These are phyloP conservation scores for Oncorhynchus keta DNA, from an alignment of 2,113 vertebrate genomes.

Conservation along the genomic window DNA sequence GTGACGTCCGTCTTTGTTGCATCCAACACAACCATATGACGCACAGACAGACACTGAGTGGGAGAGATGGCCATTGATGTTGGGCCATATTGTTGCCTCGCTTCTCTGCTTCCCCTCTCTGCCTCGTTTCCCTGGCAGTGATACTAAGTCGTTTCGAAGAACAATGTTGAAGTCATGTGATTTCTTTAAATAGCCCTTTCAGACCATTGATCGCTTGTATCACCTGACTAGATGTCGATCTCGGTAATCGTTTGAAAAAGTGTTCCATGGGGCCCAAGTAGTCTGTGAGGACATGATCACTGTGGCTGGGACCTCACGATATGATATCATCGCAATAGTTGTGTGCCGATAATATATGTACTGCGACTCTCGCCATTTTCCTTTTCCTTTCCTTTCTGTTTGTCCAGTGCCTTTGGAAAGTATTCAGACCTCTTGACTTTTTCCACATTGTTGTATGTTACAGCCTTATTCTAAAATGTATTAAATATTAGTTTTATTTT, in stretches of 20 bases:
- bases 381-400: neutral
- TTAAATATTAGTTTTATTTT: too few relatives aligned
- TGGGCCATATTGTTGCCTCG: neutral
- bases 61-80: neutral
- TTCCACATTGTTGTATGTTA: too few relatives aligned
- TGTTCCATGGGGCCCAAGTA: conserved; percentile 35
- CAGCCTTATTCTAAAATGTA: too few relatives aligned
- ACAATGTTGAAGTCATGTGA: too few relatives aligned
- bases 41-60: neutral
- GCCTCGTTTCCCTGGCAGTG: neutral
- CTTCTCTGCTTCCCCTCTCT: neutral
- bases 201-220: too few relatives aligned
- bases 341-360: neutral
- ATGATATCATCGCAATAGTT: too few relatives aligned
- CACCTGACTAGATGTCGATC: neutral
- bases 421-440: too few relatives aligned
- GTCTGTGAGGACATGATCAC: neutral
- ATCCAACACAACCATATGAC: conserved; percentile 2
- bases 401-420: too few relatives aligned
- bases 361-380: neutral
- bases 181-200: too few relatives aligned
- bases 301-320: too few relatives aligned
- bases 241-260: neutral
- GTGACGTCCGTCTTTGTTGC: neutral
- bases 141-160: too few relatives aligned